phyloP scores from a whole-genome alignment of 2,797 vertebrate species.

The Orientallactaga sibirica region DNA sequence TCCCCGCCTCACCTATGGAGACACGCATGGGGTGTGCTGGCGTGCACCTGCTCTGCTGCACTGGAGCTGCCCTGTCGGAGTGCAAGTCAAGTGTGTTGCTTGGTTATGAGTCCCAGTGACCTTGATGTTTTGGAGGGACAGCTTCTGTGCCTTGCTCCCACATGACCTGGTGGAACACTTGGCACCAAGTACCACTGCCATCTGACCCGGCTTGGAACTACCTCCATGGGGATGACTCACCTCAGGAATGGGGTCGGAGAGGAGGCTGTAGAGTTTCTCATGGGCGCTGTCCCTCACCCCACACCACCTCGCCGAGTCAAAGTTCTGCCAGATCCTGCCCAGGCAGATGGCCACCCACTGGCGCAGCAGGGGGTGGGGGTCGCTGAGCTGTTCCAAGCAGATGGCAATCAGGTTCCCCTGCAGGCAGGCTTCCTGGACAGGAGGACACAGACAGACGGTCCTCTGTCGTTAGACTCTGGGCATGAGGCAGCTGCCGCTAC shows the following conservation, averaged over 20 bases:
- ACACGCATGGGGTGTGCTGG: too few relatives aligned
- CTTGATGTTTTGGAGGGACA: too few relatives aligned
- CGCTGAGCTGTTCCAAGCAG: constrained; percentile 97
- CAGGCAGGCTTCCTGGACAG: constrained; percentile 95
- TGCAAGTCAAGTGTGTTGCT: background rate
- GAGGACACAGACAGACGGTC: background rate
- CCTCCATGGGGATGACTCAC: constrained; percentile 84
- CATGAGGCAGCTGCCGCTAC: accelerated
- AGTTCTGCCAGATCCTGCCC: constrained; percentile 99
- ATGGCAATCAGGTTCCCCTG: constrained; percentile 98
- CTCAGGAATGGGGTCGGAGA: constrained; percentile 97
- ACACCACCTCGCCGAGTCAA: constrained; percentile 97
- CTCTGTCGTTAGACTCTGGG: background rate
- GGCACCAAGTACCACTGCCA: background rate
- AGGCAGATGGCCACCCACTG: constrained; percentile 99
- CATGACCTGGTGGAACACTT: accelerated
- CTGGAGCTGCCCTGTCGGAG: background rate
- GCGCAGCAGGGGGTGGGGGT: constrained; percentile 96
- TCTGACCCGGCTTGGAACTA: background rate
- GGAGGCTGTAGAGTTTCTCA: constrained; percentile 97
- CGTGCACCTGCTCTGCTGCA: background rate
- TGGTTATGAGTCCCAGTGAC: too few relatives aligned
- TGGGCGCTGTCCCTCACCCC: constrained; percentile 98
- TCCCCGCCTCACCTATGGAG: too few relatives aligned
- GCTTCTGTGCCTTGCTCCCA: background rate